These are phyloP conservation scores for Stenoptilia bipunctidactyla DNA, from an alignment of 2,888 invertebrate species.

Conservation along the genomic window DNA sequence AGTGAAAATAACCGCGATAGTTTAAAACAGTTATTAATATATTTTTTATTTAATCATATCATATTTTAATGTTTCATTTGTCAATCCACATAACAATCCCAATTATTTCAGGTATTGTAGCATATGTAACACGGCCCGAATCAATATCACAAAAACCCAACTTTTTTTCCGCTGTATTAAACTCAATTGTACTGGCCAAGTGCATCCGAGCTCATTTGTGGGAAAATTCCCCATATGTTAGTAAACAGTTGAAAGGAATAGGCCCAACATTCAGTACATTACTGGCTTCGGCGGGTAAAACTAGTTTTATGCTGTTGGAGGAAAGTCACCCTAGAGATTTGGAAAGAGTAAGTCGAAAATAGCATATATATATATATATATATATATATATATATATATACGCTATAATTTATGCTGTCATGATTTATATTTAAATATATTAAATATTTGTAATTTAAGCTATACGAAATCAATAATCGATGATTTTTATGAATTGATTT, in stretches of 20 bases:
- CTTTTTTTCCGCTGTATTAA: conserved; percentile 67
- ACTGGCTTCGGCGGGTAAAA: conserved; percentile 76
- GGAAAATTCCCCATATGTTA: conserved; percentile 79
- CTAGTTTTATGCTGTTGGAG: conserved; percentile 73
- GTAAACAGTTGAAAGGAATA: conserved; percentile 79
- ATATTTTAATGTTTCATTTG: too few species aligned
- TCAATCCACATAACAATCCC: too few species aligned
- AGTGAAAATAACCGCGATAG: too few species aligned
- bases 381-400: too few species aligned
- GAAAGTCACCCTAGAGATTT: conserved; percentile 80
- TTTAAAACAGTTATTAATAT: too few species aligned
- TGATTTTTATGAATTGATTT: too few species aligned
- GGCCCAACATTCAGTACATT: conserved; percentile 75
- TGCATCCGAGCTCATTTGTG: conserved; percentile 78
- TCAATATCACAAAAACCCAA: conserved; percentile 29
- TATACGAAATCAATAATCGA: too few species aligned
- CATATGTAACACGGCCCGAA: conserved; percentile 61
- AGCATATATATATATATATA: too few species aligned
- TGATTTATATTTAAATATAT: too few species aligned
- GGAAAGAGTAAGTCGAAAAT: conserved; percentile 75
- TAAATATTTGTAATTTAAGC: too few species aligned
- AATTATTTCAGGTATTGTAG: conserved; percentile 63
- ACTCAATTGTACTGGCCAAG: conserved; percentile 74
- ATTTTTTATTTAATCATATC: too few species aligned
- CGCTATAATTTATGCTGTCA: too few species aligned